These are phyloP conservation scores for Elephas maximus DNA, from an alignment of 2,113 vertebrate species.

Conservation along the genomic window DNA sequence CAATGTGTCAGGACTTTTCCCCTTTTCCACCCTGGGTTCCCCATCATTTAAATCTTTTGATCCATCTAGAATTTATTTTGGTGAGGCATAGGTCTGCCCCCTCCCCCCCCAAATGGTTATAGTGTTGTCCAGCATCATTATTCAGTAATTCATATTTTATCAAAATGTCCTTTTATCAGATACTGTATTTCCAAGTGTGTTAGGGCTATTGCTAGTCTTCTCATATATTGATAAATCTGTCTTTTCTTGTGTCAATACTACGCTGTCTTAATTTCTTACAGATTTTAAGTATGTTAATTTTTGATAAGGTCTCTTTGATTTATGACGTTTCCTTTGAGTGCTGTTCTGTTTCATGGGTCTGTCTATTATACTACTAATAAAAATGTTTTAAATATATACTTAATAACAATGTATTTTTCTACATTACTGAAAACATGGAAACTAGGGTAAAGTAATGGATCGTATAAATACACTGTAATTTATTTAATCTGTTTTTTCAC, in stretches of 20 bases:
- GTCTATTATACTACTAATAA: not conserved
- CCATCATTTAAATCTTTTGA: not conserved
- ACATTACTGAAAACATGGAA: slow-evolving; percentile 10
- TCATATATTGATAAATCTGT: not conserved
- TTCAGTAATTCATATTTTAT: slow-evolving; percentile 21
- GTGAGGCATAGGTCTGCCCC: not conserved
- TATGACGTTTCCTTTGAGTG: not conserved
- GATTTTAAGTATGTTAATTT: slow-evolving; percentile 28
- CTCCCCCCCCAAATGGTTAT: not conserved
- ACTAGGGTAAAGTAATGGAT: slow-evolving; percentile 23
- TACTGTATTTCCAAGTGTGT: slow-evolving; percentile 33
- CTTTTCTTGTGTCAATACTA: not conserved
- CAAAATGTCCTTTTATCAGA: not conserved
- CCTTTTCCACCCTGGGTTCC: no score
- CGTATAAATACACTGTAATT: not conserved
- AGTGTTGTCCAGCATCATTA: not conserved
- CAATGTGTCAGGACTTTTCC: no score
- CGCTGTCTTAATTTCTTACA: slow-evolving; percentile 22
- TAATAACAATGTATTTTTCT: not conserved
- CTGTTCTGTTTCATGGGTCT: not conserved
- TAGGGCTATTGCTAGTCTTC: not conserved
- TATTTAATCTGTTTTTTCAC: not conserved
- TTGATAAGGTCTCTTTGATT: slow-evolving; percentile 39
- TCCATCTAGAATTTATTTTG: slow-evolving; percentile 23
- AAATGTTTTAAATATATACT: slow-evolving; percentile 29